phyloP scores from a whole-genome alignment of 1,140 invertebrate species.

The Pissodes strobi region DNA sequence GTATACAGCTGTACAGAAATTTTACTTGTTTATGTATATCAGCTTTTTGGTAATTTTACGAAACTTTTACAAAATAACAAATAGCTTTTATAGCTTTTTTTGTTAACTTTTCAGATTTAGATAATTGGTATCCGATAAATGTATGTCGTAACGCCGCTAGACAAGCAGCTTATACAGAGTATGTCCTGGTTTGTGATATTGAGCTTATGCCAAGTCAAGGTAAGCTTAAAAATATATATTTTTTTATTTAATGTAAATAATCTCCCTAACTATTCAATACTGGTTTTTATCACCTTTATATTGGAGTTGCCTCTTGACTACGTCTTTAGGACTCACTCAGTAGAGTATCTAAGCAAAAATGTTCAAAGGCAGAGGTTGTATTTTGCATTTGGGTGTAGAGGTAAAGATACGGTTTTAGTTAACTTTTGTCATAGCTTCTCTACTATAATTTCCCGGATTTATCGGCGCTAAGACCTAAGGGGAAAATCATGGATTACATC shows the following conservation, averaged over 20 bases:
- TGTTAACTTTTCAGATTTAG: conserved; percentile 10
- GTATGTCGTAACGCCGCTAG: conserved; percentile 74
- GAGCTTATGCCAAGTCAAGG: conserved; percentile 71
- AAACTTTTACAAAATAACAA: not conserved
- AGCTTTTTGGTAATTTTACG: too few species aligned
- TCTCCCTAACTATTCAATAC: not conserved
- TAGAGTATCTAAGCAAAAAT: too few species aligned
- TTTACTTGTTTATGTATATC: not conserved
- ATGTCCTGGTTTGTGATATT: conserved; percentile 77
- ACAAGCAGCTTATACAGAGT: conserved; percentile 63
- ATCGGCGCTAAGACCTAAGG: too few species aligned
- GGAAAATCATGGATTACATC: too few species aligned
- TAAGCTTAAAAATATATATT: not conserved
- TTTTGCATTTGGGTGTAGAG: too few species aligned
- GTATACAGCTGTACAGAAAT: too few species aligned
- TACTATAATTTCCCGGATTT: too few species aligned
- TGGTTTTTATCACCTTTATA: not conserved
- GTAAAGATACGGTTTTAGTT: too few species aligned
- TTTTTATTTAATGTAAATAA: not conserved
- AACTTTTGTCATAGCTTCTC: too few species aligned
- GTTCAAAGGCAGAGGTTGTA: too few species aligned
- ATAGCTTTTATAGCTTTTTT: not conserved
- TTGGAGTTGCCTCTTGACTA: too few species aligned
- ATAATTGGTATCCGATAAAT: conserved; percentile 70
- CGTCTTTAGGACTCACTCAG: too few species aligned